These are phyloP conservation scores for Silurus asotus DNA, from an alignment of 2,113 vertebrate genomes.

Conservation along the genomic window DNA sequence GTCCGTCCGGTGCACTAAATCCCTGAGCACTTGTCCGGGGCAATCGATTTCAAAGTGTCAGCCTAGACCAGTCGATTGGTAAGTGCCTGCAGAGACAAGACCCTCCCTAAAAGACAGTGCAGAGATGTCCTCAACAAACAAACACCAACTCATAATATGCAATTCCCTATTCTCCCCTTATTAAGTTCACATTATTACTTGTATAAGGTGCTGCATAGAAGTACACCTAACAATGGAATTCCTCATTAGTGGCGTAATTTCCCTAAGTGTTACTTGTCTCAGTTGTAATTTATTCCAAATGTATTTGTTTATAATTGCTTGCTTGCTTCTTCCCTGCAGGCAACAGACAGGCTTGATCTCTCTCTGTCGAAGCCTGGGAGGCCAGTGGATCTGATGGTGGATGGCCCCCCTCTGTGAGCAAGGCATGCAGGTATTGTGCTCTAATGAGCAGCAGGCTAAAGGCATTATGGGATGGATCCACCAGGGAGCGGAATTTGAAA, in stretches of 20 bases:
- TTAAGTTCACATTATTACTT: constrained; percentile 55
- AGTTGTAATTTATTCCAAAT: constrained; percentile 46
- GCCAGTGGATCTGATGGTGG: constrained; percentile 47
- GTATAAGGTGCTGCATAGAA: constrained; percentile 39
- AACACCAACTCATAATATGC: constrained; percentile 59
- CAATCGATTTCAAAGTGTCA: constrained; percentile 55
- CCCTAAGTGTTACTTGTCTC: constrained; percentile 26
- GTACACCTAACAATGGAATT: constrained; percentile 23
- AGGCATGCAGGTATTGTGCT: constrained; percentile 47
- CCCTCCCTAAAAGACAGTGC: constrained; percentile 37
- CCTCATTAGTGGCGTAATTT: constrained; percentile 55
- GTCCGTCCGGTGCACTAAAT: constrained; percentile 49
- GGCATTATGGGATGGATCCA: constrained; percentile 48
- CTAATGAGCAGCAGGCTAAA: constrained; percentile 53
- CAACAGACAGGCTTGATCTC: constrained; percentile 39
- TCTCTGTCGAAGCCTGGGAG: constrained; percentile 43
- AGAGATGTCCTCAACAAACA: constrained; percentile 39
- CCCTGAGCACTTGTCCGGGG: constrained; percentile 47
- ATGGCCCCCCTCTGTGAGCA: constrained; percentile 32
- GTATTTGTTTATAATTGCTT: constrained; percentile 49
- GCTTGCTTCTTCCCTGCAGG: constrained; percentile 28
- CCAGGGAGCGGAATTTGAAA: constrained; percentile 33
- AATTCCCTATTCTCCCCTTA: constrained; percentile 57
- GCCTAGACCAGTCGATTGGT: constrained; percentile 37
- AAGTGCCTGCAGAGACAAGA: constrained; percentile 44